A percentile compares a stretch with the other conserved stretches of the same genome.
Evolutionary conservation across 2,888 invertebrate species (phyloP).

Genomic region (Liopterus haemorrhoidalis): DNA sequence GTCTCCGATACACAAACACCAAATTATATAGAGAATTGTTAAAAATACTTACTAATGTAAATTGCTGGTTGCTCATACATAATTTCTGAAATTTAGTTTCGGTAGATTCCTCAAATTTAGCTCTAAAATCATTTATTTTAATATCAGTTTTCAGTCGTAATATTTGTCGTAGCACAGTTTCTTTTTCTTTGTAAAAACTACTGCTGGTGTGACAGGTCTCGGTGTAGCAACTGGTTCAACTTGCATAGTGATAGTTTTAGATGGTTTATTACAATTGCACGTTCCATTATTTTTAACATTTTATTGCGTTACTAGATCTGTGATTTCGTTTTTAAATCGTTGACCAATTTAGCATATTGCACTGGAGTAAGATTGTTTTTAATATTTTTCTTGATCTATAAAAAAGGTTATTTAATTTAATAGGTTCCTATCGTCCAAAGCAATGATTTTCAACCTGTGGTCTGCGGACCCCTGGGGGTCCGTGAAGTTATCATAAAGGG

Average conservation of each 20-base stretch:
- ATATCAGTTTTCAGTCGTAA: conserved; percentile 6
- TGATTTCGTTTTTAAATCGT: conserved; percentile 51
- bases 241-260: conserved; percentile 41
- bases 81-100: not conserved
- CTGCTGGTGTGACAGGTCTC: conserved; percentile 2
- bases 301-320: conserved; percentile 27
- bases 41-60: conserved; percentile 14
- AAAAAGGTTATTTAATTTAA: conserved; percentile 15
- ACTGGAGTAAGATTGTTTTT: conserved; percentile 63
- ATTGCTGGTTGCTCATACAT: conserved; percentile 5
- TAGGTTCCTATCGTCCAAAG: too few species aligned
- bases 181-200: conserved; percentile 11
- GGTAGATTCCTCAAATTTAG: conserved; percentile 15
- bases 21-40: too few species aligned
- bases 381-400: conserved; percentile 60
- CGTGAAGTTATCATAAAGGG: too few species aligned
- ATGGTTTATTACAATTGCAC: conserved; percentile 32
- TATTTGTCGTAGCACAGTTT: conserved; percentile 9
- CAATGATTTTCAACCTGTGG: too few species aligned
- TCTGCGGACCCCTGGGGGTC: too few species aligned
- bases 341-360: conserved; percentile 65
- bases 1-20: too few species aligned
- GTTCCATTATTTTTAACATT: conserved; percentile 19
- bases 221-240: conserved; percentile 35
- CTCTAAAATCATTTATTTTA: conserved; percentile 6